Percentiles rank a stretch among this genome's conserved stretches.
Evolutionary conservation across 2,797 vertebrate genomes (phyloP).

Genomic region (Cynopterus sphinx): DNA sequence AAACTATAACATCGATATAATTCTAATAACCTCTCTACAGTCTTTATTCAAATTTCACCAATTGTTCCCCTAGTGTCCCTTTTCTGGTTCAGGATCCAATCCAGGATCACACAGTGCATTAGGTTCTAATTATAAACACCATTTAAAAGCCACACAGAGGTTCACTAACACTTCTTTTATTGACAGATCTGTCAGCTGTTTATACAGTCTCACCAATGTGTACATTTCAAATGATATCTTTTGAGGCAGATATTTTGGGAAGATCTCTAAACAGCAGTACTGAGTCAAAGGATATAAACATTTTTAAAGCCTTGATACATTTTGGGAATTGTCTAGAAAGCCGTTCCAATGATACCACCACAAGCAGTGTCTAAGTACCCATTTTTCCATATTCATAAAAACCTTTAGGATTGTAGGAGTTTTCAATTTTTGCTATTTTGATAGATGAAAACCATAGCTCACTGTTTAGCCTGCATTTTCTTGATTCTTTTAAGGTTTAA

Average conservation of each 20-base stretch:
- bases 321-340: not conserved
- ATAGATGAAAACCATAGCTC: not conserved
- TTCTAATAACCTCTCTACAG: not conserved
- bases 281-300: not conserved
- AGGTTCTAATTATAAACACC: not conserved
- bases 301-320: not conserved
- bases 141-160: not conserved
- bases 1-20: not conserved
- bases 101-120: not conserved
- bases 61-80: not conserved
- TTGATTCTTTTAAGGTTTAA: not conserved
- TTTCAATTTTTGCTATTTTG: not conserved
- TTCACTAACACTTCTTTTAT: not conserved
- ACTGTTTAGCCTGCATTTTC: not conserved
- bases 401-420: not conserved
- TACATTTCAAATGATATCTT: not conserved
- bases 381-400: not conserved
- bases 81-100: not conserved
- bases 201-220: not conserved
- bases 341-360: not conserved
- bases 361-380: not conserved
- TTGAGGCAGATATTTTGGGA: not conserved
- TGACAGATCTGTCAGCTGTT: not conserved
- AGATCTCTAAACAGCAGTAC: not conserved
- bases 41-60: not conserved